Evolutionary conservation across 2,888 invertebrate genomes (phyloP).

Genomic region (Bembecia ichneumoniformis): DNA sequence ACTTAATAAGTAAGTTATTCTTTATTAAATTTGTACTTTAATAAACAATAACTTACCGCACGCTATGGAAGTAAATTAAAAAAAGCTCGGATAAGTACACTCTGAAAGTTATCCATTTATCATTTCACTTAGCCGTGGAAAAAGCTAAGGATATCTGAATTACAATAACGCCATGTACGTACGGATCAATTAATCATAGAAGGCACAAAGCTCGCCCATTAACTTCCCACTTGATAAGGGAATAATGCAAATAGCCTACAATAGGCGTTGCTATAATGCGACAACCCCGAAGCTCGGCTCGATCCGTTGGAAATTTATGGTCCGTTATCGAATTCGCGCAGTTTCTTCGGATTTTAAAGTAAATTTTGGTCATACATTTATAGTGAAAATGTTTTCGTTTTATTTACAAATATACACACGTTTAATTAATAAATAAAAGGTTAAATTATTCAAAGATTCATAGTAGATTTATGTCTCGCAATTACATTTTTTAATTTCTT

Average conservation of each 20-base stretch:
- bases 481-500: too few species aligned
- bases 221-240: slow-evolving; percentile 69
- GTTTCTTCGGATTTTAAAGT: slow-evolving; percentile 21
- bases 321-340: slow-evolving; percentile 52
- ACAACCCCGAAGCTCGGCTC: slow-evolving; percentile 42
- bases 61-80: too few species aligned
- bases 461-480: too few species aligned
- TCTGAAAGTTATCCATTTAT: slow-evolving; percentile 34
- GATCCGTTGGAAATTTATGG: slow-evolving; percentile 49
- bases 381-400: background rate
- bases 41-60: too few species aligned
- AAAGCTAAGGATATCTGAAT: slow-evolving; percentile 65
- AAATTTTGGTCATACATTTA: background rate
- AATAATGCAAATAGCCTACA: slow-evolving; percentile 62
- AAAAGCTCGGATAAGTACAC: background rate
- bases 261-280: slow-evolving; percentile 51
- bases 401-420: too few species aligned
- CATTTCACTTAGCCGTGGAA: slow-evolving; percentile 48
- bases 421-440: too few species aligned
- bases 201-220: slow-evolving; percentile 67
- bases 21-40: too few species aligned
- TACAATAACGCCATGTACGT: slow-evolving; percentile 56
- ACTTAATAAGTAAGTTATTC: too few species aligned
- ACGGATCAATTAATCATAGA: slow-evolving; percentile 67
- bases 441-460: too few species aligned